Conservation (phyloP, 2,797 vertebrate genomes). For the Diplodus sargus region DNA sequence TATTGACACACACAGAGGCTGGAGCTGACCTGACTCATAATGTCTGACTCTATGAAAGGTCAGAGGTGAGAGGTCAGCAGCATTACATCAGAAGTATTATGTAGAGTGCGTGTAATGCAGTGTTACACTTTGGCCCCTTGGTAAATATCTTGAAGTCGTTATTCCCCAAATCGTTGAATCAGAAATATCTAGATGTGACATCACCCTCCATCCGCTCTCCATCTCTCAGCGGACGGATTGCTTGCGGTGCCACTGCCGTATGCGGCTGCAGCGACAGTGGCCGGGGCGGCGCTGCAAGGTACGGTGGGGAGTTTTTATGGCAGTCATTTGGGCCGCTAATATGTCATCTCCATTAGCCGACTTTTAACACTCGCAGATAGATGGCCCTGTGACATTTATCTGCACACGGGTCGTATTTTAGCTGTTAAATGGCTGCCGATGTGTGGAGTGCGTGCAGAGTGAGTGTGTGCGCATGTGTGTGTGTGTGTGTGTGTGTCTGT, state of each 20-base stretch:
- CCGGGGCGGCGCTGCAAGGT: conserved; percentile 62
- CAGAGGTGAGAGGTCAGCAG: conserved; percentile 70
- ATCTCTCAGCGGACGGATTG: conserved; percentile 48
- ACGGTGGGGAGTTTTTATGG: conserved; percentile 77
- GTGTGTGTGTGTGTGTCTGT: not conserved
- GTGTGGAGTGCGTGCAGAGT: conserved; percentile 66
- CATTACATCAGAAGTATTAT: conserved; percentile 54
- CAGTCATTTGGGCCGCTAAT: conserved; percentile 82
- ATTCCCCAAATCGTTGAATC: conserved; percentile 46
- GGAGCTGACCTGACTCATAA: conserved; percentile 45
- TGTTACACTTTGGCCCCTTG: conserved; percentile 7
- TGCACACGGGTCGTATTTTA: conserved; percentile 77
- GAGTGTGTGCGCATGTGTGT: not conserved
- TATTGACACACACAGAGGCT: conserved; percentile 43
- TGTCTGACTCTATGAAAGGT: conserved; percentile 52
- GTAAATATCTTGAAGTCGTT: conserved; percentile 45
- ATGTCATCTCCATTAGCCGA: conserved; percentile 85
- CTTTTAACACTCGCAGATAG: conserved; percentile 80
- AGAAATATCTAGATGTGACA: conserved; percentile 68
- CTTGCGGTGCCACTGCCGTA: conserved; percentile 51
- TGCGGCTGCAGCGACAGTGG: conserved; percentile 65
- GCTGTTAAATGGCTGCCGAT: conserved; percentile 71
- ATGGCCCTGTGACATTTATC: conserved; percentile 83
- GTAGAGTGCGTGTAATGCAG: conserved; percentile 35
- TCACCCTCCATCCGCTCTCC: conserved; percentile 56